Base-by-base conservation (phyloP, 2,113 vertebrate species). In the Hiodon tergisus region DNA sequence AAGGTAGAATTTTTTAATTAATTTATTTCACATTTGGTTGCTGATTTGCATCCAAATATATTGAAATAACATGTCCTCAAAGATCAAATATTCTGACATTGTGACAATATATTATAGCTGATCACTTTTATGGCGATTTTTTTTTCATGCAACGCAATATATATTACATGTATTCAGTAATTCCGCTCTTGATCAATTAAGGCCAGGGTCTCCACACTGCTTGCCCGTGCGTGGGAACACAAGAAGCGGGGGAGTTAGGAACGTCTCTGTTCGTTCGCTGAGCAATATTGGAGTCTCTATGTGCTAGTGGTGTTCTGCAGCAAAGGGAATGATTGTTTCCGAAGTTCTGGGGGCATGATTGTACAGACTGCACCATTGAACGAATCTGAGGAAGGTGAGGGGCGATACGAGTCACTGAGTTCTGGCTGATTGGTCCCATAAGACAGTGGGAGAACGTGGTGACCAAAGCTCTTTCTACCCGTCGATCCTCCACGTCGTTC, bases 181-280 rank as follows among this genome's bases (percentile, higher is more conserved):
- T 2, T 31, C 62, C 54, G 54, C 3, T 16, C 11, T 54, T 11
- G 10, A 17, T 3, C 63, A 58, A 3, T 14, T 79, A 87, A 47
- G 83, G 82, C 82, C 85, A 88, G 0, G 84, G 86, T 65, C 86
- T 86, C 84, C 85, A 85, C 74, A 86, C 4, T 10, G 77, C 71
- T 57, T 83, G 83, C 73, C 52, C 69, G 76, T 57, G 16, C 48
- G 69, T 2, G 76, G 62, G 31, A 10, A 9, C 67, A 54, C 81
- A 50, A 17, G 58, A 63, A 13, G 11, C 50, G 5, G n/a, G 4
- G 13, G 60, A 58, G 4, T 7, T 60, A 72, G 78, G 0, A 71
- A 6, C 16, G 50, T 73, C 48, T 72, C 73, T 77, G 74, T 67
- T 78, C 7, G 62, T 10, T 48, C 48, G 70, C 58, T 63, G 71